A percentile compares a stretch with the other conserved stretches of the same genome.
Evolutionary conservation across 2,888 invertebrate genomes (phyloP).

Genomic region (Emesis furor): DNA sequence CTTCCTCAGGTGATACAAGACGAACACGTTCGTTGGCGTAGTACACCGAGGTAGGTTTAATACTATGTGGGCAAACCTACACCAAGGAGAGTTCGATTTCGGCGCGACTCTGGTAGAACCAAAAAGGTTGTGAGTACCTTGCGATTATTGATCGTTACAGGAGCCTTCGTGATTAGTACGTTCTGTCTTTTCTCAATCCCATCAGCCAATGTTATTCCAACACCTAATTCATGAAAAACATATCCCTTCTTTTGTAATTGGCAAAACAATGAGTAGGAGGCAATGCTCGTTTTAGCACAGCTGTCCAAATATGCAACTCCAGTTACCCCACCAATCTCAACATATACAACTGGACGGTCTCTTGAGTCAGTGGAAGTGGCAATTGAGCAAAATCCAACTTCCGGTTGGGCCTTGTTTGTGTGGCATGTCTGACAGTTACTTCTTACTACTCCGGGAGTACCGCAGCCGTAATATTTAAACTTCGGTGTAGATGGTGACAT

Average conservation of each 20-base stretch:
- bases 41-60: too few species aligned
- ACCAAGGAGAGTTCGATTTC: conserved; percentile 67
- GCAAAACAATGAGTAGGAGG: conserved; percentile 51
- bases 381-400: conserved; percentile 48
- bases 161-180: conserved; percentile 29
- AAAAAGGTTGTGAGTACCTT: conserved; percentile 65
- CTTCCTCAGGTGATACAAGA: neutral
- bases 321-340: conserved; percentile 36
- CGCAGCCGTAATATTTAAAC: conserved; percentile 56
- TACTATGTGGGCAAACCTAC: too few species aligned
- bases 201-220: conserved; percentile 53
- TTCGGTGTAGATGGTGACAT: conserved; percentile 37
- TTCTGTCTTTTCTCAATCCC: conserved; percentile 41
- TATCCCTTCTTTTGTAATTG: conserved; percentile 31
- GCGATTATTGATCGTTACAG: conserved; percentile 41
- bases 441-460: conserved; percentile 53
- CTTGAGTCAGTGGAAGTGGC: conserved; percentile 34
- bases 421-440: conserved; percentile 47
- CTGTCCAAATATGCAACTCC: conserved; percentile 49
- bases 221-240: conserved; percentile 26
- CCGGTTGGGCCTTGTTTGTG: neutral
- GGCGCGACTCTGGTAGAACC: conserved; percentile 63
- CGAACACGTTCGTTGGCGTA: neutral
- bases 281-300: conserved; percentile 56
- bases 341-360: conserved; percentile 43